Evolutionary conservation across 37 sponge, comb jelly and placozoan species (phyloP).

Genomic region (Lycopodina hypogea): DNA sequence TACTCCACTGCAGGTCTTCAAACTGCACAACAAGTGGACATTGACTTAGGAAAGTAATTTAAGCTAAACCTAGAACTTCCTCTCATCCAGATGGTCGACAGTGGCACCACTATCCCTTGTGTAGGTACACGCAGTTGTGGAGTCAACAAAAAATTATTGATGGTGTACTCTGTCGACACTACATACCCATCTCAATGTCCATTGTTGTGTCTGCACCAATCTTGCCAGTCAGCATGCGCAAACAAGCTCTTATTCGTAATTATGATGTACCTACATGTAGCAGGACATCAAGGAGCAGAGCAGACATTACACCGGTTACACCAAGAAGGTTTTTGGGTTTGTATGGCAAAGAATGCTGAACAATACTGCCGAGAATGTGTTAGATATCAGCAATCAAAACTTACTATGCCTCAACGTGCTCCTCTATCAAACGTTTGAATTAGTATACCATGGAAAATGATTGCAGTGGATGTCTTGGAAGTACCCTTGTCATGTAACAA

Average conservation of each 20-base stretch:
- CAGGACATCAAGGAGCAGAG: slow-evolving; percentile 59
- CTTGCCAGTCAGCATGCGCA: slow-evolving; percentile 1
- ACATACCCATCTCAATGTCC: slow-evolving; percentile 13
- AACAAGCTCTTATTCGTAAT: not conserved
- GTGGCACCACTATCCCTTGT: not conserved
- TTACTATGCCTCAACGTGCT: not conserved
- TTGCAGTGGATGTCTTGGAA: slow-evolving; percentile 52
- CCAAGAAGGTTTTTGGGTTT: slow-evolving; percentile 72
- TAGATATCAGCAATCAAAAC: slow-evolving; percentile 34
- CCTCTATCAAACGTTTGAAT: slow-evolving; percentile 6
- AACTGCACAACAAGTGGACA: not conserved
- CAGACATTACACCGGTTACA: slow-evolving; percentile 47
- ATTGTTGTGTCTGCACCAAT: slow-evolving; percentile 19
- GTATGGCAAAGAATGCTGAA: slow-evolving; percentile 39
- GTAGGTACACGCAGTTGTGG: slow-evolving; percentile 15
- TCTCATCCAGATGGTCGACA: not conserved
- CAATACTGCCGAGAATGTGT: slow-evolving; percentile 41
- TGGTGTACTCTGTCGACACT: slow-evolving; percentile 46
- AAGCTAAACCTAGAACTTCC: not conserved
- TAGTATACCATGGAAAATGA: slow-evolving; percentile 42
- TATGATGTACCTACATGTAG: slow-evolving; percentile 29
- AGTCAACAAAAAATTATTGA: slow-evolving; percentile 25
- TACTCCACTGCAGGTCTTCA: not conserved
- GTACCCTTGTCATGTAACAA: slow-evolving; percentile 41
- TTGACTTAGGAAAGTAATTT: not conserved